Evolutionary conservation across 2,888 invertebrate species (phyloP).

Genomic region (Caenorhabditis sulstoni): DNA sequence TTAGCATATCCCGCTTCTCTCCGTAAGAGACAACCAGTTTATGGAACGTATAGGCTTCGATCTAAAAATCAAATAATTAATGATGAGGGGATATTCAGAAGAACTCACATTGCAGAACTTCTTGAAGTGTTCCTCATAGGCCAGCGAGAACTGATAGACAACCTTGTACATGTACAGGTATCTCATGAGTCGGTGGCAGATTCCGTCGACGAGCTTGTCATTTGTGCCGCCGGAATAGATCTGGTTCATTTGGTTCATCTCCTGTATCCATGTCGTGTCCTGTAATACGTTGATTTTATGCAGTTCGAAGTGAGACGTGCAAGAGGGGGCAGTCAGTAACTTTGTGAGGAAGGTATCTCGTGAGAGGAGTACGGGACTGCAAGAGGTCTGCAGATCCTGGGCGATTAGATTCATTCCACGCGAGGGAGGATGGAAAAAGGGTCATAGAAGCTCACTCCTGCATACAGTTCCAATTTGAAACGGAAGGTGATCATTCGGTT

Average conservation of each 20-base stretch:
- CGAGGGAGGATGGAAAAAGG: too few species aligned
- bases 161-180: slow-evolving; percentile 75
- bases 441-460: too few species aligned
- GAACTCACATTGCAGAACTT: slow-evolving; percentile 68
- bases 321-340: neutral
- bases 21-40: slow-evolving; percentile 93
- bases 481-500: neutral
- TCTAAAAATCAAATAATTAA: slow-evolving; percentile 80
- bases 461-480: too few species aligned
- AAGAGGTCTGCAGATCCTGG: neutral
- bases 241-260: slow-evolving; percentile 39
- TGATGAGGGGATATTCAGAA: neutral
- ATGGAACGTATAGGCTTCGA: slow-evolving; percentile 94
- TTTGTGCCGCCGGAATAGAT: neutral
- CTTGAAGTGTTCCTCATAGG: slow-evolving; percentile 68
- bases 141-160: slow-evolving; percentile 70
- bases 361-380: neutral
- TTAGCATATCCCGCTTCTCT: slow-evolving; percentile 68
- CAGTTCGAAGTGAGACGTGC: neutral
- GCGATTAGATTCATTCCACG: too few species aligned
- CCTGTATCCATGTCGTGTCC: slow-evolving; percentile 56
- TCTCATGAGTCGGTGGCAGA: slow-evolving; percentile 63
- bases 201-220: slow-evolving; percentile 42
- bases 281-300: neutral
- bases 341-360: neutral